phyloP scores from a whole-genome alignment of 37 sponge, comb jelly and placozoan species.

The Corticium candelabrum region DNA sequence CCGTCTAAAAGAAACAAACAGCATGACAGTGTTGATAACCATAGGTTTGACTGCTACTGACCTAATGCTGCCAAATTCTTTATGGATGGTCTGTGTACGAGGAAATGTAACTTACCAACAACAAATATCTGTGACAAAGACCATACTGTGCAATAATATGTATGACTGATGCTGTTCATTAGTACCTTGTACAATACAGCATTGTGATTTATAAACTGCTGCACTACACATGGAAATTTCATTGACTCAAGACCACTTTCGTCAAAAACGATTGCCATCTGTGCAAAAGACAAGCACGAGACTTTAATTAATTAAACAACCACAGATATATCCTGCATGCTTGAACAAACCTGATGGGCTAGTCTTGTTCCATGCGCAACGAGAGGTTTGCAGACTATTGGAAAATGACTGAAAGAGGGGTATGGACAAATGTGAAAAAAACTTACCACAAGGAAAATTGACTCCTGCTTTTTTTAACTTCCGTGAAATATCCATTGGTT shows the following conservation, averaged over 20 bases:
- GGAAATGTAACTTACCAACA: background rate
- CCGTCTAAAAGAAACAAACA: background rate
- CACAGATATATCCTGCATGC: too few species aligned
- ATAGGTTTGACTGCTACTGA: background rate
- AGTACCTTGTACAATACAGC: constrained; percentile 15
- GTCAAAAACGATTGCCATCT: constrained; percentile 13
- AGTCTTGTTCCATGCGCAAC: constrained; percentile 17
- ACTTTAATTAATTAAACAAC: background rate
- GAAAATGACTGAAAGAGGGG: background rate
- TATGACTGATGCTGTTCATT: background rate
- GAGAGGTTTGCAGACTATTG: constrained; percentile 10
- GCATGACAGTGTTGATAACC: background rate
- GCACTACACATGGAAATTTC: constrained; percentile 8
- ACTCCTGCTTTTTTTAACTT: too few species aligned
- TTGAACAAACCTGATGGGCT: constrained; percentile 11
- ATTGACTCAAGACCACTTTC: constrained; percentile 1
- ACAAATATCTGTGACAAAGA: constrained; percentile 11
- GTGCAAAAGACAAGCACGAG: background rate
- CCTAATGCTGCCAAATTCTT: constrained; percentile 8
- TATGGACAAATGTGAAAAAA: background rate
- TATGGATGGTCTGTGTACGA: constrained; percentile 11
- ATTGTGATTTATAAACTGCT: constrained; percentile 17
- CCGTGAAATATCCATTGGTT: too few species aligned
- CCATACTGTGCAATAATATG: background rate
- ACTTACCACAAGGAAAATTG: background rate